These are phyloP conservation scores for Sphaeramia orbicularis DNA, from an alignment of 2,797 vertebrate genomes.

Conservation along the genomic window DNA sequence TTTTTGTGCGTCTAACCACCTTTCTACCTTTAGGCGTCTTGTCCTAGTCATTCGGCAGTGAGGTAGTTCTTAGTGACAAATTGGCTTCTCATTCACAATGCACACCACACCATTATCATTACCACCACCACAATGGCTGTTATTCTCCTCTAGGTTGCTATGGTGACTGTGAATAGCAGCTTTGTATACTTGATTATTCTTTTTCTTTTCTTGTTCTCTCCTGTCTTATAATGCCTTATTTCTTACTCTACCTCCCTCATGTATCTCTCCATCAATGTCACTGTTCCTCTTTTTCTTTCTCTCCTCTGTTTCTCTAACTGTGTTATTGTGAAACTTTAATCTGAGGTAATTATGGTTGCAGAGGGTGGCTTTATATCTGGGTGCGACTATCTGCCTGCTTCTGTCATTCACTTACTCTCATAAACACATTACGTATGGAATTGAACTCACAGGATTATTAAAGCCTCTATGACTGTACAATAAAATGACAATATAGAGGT, in stretches of 20 bases:
- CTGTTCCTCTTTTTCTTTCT: slow-evolving; percentile 21
- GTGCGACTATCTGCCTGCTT: slow-evolving; percentile 32
- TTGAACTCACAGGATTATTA: slow-evolving; percentile 23
- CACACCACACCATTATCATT: slow-evolving; percentile 44
- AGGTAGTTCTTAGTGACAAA: slow-evolving; percentile 50
- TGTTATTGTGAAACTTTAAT: slow-evolving; percentile 66
- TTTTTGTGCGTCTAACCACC: not conserved
- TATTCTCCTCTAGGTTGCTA: slow-evolving; percentile 78
- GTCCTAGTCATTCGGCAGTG: slow-evolving; percentile 6
- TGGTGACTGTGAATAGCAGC: slow-evolving; percentile 77
- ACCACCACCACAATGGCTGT: slow-evolving; percentile 45
- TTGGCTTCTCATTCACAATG: slow-evolving; percentile 44
- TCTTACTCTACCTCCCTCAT: slow-evolving; percentile 3
- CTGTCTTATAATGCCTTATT: slow-evolving; percentile 40
- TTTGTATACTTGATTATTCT: slow-evolving; percentile 58
- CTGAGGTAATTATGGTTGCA: slow-evolving; percentile 51
- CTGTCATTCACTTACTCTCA: slow-evolving; percentile 29
- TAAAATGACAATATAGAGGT: not conserved
- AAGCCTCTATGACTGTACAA: slow-evolving; percentile 13
- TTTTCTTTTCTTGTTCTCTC: slow-evolving; percentile 49
- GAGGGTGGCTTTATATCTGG: slow-evolving; percentile 55
- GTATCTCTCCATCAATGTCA: slow-evolving; percentile 13
- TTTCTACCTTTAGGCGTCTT: not conserved
- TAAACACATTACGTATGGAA: slow-evolving; percentile 17
- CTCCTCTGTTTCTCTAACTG: slow-evolving; percentile 38